Evolutionary conservation across 2,888 invertebrate species (phyloP), one percentile per base, ranked within the genome.

Genomic region (Apotomis turbidana): DNA sequence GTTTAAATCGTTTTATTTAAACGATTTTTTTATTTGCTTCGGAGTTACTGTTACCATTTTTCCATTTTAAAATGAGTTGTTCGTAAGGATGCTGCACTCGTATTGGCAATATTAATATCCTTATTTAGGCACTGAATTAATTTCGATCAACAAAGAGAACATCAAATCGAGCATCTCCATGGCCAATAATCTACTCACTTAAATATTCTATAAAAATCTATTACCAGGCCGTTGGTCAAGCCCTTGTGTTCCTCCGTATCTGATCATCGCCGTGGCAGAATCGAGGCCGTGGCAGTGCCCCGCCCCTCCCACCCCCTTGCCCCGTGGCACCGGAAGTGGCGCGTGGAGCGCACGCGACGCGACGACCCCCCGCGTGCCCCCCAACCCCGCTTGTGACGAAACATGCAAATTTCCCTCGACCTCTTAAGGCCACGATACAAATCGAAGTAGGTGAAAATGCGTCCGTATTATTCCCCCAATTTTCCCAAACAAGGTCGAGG

Each of bases 331-430:
- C 90, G 90, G 90, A 90, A 90, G 89, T 86, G 80, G 86, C 86
- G 83, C 78, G 87, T 82, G 84, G 82, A 77, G 80, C 84, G 85
- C 91, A 90, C 91, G 90, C 90, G 90, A 90, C 91, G 90, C 90
- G 90, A 90, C 74, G 72, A 9, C 70, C 71, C 70, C 72, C 58
- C 71, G 5, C 61, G 78, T 9, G 49, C 64, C 70, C 70, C 68
- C 51, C 75, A 55, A 58, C 58, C 49, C 73, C 74, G 52, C 70
- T 52, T 70, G 76, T 74, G 76, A 76, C 77, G 77, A 77, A 76
- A 75, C 76, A 77, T 77, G 77, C 77, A 77, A 77, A 77, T 77
- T 75, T 73, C 61, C 71, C 61, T 72, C 75, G 76, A 75, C 77
- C 76, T 74, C 76, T 71, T 74, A 70, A 74, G 76, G 74, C 74